Evolutionary conservation across 2,888 invertebrate genomes (phyloP), one percentile per base, ranked within the genome.

Genomic region (Mythimna vitellina): DNA sequence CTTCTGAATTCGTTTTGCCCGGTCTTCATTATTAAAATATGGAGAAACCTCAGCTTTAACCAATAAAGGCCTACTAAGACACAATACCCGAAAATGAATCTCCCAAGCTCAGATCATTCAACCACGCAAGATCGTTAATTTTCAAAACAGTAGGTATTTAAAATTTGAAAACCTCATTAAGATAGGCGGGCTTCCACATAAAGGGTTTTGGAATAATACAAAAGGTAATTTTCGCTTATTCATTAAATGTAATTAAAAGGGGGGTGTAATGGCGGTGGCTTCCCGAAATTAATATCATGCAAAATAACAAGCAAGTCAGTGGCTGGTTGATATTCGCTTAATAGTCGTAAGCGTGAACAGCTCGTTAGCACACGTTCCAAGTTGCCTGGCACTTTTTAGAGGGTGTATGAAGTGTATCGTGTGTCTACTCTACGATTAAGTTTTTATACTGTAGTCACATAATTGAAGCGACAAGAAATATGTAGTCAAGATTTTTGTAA

Each of bases 171-270:
- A 95, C 92, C 95, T 96, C 95, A 96, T 96, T 95, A 95, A 94
- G 94, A 93, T 91, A 89, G 91, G 89, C 91, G 89, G 89, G 88
- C 86, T 91, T 86, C 81, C 88, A 89, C 91, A 94, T 93, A 94
- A 95, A 93, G 90, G 93, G 90, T 90, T 93, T 91, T 87, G 85
- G 86, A 92, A 92, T 93, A 92, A 92, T 90, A 94, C 94, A 94
- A 93, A 94, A 94, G 94, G 93, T 93, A 94, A 96, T 95, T 95
- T 95, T 95, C 93, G 95, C 95, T 94, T 95, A 95, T 94, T 95
- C 95, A 96, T 94, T 95, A 93, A 91, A 92, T 87, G 93, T 94
- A 93, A 95, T 95, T 95, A 95, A 94, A 94, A 92, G 92, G 89
- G 89, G 89, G 89, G 83, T 88, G 90, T 93, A 93, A 94, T 93